Percentiles rank a stretch among this genome's conserved stretches.
phyloP scores from a whole-genome alignment of 2,113 vertebrate species.

The Myiagra hebetior region DNA sequence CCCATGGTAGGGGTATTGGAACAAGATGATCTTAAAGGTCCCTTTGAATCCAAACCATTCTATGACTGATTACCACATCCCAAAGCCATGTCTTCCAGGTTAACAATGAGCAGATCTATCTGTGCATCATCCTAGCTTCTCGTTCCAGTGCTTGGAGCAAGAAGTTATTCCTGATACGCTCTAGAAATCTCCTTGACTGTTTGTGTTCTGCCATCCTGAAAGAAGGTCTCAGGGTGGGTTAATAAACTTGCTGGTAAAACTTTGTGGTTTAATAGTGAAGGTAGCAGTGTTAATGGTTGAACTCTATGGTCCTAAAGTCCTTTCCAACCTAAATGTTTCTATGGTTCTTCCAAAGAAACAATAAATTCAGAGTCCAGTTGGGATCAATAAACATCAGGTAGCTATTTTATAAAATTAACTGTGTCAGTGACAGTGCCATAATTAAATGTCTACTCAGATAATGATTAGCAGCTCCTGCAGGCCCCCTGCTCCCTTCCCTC shows the following conservation, averaged over 20 bases:
- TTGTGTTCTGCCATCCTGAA: not conserved
- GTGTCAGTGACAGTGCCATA: not conserved
- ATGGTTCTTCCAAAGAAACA: not conserved
- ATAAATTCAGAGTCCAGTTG: not conserved
- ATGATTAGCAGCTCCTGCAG: fast-evolving
- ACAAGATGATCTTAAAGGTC: not conserved
- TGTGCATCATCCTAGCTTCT: not conserved
- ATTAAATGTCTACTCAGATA: not conserved
- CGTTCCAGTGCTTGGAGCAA: not conserved
- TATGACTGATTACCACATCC: not conserved
- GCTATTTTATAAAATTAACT: not conserved
- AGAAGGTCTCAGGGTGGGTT: not conserved
- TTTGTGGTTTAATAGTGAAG: not conserved
- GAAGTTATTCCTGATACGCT: not conserved
- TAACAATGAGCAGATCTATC: not conserved
- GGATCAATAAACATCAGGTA: not conserved
- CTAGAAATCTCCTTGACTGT: not conserved
- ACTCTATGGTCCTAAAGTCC: not conserved
- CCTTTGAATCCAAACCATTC: not conserved
- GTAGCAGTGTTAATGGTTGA: not conserved
- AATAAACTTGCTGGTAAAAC: not conserved
- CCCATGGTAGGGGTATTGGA: not conserved
- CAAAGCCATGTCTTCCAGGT: not conserved
- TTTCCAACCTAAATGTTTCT: not conserved
- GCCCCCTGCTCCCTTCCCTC: not conserved